Conservation (phyloP, 2,888 invertebrate genomes). For the Apamea sordens region DNA sequence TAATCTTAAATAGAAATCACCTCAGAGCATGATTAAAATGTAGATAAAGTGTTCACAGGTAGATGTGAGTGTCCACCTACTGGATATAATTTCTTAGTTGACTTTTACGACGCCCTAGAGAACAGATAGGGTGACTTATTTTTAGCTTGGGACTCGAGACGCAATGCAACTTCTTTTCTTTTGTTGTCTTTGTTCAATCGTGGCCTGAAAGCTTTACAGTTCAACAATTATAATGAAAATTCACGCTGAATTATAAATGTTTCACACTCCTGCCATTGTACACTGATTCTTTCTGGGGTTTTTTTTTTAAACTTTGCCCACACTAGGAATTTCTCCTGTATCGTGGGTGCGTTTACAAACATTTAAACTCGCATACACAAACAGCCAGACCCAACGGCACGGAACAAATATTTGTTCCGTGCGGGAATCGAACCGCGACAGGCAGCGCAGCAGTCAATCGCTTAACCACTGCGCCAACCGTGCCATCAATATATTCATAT, state of each 20-base stretch:
- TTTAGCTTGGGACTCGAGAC: slow-evolving; percentile 33
- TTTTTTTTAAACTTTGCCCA: no score
- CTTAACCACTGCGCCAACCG: no score
- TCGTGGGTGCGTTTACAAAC: no score
- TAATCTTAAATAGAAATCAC: neutral
- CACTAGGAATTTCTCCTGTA: no score
- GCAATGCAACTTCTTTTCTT: slow-evolving; percentile 44
- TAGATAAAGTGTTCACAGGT: slow-evolving; percentile 41
- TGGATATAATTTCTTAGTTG: slow-evolving; percentile 59
- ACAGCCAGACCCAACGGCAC: no score
- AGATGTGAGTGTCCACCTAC: slow-evolving; percentile 33
- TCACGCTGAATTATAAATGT: slow-evolving; percentile 12
- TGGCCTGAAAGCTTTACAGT: slow-evolving; percentile 27
- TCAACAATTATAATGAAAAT: slow-evolving; percentile 24
- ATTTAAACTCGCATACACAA: no score
- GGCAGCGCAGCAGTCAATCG: no score
- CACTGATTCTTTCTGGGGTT: neutral
- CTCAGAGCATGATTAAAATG: slow-evolving; percentile 9
- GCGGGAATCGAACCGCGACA: no score
- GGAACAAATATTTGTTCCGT: no score
- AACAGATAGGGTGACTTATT: slow-evolving; percentile 56
- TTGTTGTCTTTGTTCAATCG: slow-evolving; percentile 30
- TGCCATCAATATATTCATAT: no score
- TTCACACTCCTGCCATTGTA: neutral
- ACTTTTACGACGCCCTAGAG: slow-evolving; percentile 57